Percentiles rank a stretch among this genome's conserved stretches.
These are phyloP conservation scores for Petrolisthes manimaculis DNA, from an alignment of 2,888 invertebrate genomes.

Conservation along the genomic window DNA sequence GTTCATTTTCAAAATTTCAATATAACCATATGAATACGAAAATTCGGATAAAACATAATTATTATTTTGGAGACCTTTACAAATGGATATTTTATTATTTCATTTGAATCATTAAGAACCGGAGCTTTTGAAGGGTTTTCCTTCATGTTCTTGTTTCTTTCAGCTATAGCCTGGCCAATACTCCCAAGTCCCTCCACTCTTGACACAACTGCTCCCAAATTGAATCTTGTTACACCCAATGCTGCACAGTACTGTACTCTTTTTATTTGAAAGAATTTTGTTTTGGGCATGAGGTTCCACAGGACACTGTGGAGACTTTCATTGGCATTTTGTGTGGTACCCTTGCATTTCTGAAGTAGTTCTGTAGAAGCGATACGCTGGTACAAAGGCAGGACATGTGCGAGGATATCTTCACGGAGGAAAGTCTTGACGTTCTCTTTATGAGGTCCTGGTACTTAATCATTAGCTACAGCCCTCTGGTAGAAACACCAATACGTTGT, in stretches of 20 bases:
- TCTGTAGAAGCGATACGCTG: constrained; percentile 21
- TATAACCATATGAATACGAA: no score
- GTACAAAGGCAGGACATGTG: constrained; percentile 20
- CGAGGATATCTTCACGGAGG: background rate
- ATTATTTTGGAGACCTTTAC: no score
- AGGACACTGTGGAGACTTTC: constrained; percentile 29
- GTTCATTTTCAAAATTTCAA: no score
- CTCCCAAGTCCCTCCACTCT: constrained; percentile 19
- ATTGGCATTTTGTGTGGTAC: constrained; percentile 32
- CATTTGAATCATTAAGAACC: no score
- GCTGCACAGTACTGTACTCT: constrained; percentile 20
- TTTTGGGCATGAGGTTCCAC: constrained; percentile 18
- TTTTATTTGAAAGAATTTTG: constrained; percentile 19
- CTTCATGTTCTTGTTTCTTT: no score
- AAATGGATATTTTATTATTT: no score
- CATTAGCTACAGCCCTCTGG: constrained; percentile 9
- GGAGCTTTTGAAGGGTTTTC: no score
- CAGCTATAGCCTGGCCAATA: background rate
- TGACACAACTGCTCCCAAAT: constrained; percentile 2
- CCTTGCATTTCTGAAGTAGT: constrained; percentile 1
- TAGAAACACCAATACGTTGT: constrained; percentile 21
- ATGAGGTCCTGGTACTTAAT: background rate
- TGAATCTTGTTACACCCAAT: constrained; percentile 5
- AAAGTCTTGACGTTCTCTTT: constrained; percentile 6
- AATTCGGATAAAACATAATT: no score